Evolutionary conservation across 2,888 invertebrate genomes (phyloP), one percentile per base, ranked within the genome.

Genomic region (Clostera curtula): DNA sequence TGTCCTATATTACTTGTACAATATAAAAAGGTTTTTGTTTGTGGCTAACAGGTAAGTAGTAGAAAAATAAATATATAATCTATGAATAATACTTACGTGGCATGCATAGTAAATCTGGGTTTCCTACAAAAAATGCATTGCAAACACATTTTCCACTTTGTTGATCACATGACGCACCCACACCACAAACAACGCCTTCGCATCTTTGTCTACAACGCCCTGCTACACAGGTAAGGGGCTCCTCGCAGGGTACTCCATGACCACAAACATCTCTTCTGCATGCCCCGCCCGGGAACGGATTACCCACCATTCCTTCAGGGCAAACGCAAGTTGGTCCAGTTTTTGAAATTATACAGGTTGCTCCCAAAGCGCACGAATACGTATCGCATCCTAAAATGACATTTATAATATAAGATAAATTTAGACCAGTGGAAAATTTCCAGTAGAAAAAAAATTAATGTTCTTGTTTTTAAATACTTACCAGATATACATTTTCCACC

Each of bases 201-300:
- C 96, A 96, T 8, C 94, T 88, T 56, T 95, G 92, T 56, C 95
- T 93, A 65, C 96, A 96, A 35, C 96, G 88, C 12, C 95, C 95
- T 10, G 92, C 89, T 36, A 96, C 91, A 62, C 96, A 96, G 2
- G 93, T 88, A 49, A 92, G 88, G 0, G 93, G 92, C 24, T 90
- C 89, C 14, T 88, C 88, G 49, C 96, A 96, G 0, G 93, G 92
- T 26, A 90, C 83, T 0, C 88, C 87, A 2, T 90, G 85, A 0
- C 93, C 93, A 65, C 96, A 96, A 27, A 93, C 85, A 68, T 95
- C 95, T 26, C 92, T 90, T 28, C 86, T 85, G 58, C 96, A 96
- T 28, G 86, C 87, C 18, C 96, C 96, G 12, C 96, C 96, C 1
- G 95, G 93, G 83, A 96, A 96, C 4, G 96, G 95, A 75, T 96